These are phyloP conservation scores for Lycophotia porphyrea DNA, from an alignment of 2,888 invertebrate species.

Conservation along the genomic window DNA sequence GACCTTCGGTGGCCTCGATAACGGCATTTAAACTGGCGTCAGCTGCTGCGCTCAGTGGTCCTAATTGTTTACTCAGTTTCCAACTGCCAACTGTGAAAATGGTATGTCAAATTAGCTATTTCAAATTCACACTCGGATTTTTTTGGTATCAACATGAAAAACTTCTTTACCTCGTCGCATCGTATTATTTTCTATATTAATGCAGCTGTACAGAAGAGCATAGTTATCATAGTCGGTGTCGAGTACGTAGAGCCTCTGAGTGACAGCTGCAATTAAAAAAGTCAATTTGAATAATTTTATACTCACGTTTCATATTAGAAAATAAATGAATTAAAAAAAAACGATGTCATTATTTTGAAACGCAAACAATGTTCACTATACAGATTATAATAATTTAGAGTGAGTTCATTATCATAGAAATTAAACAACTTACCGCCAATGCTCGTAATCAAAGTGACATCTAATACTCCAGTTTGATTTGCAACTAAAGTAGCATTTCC, in stretches of 20 bases:
- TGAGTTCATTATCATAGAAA: not conserved
- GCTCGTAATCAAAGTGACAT: slow-evolving; percentile 87
- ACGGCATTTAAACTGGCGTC: not conserved
- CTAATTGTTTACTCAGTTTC: slow-evolving; percentile 79
- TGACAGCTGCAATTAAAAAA: slow-evolving; percentile 56
- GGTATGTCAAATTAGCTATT: not conserved
- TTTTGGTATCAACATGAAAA: not conserved
- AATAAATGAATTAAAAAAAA: not conserved
- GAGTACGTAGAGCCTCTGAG: slow-evolving; percentile 76
- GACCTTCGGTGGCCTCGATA: not conserved
- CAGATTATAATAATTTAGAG: not conserved
- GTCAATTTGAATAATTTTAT: too few relatives aligned
- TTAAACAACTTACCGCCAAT: slow-evolving; percentile 81
- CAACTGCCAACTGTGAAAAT: slow-evolving; percentile 81
- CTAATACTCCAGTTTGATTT: slow-evolving; percentile 87
- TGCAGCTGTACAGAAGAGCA: slow-evolving; percentile 82
- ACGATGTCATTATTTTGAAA: not conserved
- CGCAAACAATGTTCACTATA: too few relatives aligned
- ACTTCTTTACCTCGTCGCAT: slow-evolving; percentile 77
- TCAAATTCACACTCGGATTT: not conserved
- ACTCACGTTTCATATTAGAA: not conserved
- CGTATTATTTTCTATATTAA: too few relatives aligned
- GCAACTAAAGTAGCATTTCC: slow-evolving; percentile 85
- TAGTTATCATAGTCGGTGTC: slow-evolving; percentile 82
- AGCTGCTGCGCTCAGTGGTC: slow-evolving; percentile 62